A percentile compares a stretch with the other conserved stretches of the same genome.
phyloP scores from a whole-genome alignment of 2,888 invertebrate genomes.

The Eilema sororculum region DNA sequence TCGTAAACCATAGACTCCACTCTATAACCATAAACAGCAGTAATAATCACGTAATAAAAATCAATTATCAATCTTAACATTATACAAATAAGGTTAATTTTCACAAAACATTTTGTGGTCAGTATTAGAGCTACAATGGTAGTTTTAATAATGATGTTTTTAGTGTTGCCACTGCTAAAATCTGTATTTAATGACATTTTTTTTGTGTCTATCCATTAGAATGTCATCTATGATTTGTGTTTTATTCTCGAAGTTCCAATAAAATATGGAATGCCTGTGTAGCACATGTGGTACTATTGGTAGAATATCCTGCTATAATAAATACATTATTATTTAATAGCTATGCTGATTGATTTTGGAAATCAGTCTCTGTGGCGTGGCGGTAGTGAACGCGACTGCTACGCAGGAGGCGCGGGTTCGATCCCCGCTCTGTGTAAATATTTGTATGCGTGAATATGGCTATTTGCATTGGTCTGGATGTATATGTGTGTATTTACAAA shows the following conservation, averaged over 20 bases:
- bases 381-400: no score
- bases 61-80: constrained; percentile 12
- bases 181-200: constrained; percentile 36
- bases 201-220: constrained; percentile 23
- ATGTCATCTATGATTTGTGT: constrained; percentile 15
- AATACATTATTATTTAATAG: not conserved
- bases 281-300: not conserved
- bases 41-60: not conserved
- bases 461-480: no score
- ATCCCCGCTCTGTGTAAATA: no score
- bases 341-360: not conserved
- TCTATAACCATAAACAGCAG: constrained; percentile 11
- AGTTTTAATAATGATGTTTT: constrained; percentile 41
- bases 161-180: constrained; percentile 49
- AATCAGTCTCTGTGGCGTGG: no score
- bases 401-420: no score
- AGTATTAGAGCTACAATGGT: constrained; percentile 1
- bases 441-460: no score
- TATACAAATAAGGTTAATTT: not conserved
- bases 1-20: constrained; percentile 35
- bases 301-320: constrained; percentile 4
- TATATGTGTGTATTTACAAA: no score
- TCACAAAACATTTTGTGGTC: constrained; percentile 20
- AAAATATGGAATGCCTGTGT: constrained; percentile 7
- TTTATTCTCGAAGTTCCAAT: constrained; percentile 21